Evolutionary conservation across 92 coral and sea anemone genomes (phyloP), one percentile per base, ranked within the genome.

Genomic region (Epizoanthus stellaris): DNA sequence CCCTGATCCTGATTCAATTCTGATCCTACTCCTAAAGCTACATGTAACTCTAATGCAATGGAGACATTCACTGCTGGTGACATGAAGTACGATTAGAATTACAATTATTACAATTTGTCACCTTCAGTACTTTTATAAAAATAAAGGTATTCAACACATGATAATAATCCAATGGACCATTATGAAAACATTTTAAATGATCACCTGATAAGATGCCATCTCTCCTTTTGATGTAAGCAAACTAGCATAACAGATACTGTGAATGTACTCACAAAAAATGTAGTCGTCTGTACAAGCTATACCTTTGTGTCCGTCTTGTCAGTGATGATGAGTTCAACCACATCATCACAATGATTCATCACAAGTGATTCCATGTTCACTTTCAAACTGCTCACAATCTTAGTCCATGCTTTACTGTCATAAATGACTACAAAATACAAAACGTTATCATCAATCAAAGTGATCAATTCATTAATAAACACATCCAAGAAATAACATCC

Each of bases 341-440:
- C 76, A 52, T 88, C 58, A 6, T 87, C 91, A 61, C 71, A 70
- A 60, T 84, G 81, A 53, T 59, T 89, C 17, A 85, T 75, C 39
- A 91, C 85, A 73, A 91, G 80, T 7, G 74, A 13, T 62, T 45
- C 54, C 56, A 64, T 40, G 49, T 92, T 62, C 13, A 93, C 54
- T 6, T 85, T 83, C 38, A 93, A 62, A 47, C 77, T 77, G 73
- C 82, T 63, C 25, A 80, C 38, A 8, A 89, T 81, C 38, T 66
- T 80, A 23, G 84, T 42, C 98, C 98, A 94, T 39, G 88, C 25
- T 10, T 89, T 85, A 20, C 61, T 80, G 75, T 84, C 83, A 77
- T 80, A 66, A n/a, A 91, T 73, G 59, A 58, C 98, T 94, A 53
- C 11, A 54, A 38, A 12, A 36, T 34, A 81, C 19, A 17, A 86